These are phyloP conservation scores for Xiphophorus birchmanni DNA, from an alignment of 2,797 vertebrate genomes.

Conservation along the genomic window DNA sequence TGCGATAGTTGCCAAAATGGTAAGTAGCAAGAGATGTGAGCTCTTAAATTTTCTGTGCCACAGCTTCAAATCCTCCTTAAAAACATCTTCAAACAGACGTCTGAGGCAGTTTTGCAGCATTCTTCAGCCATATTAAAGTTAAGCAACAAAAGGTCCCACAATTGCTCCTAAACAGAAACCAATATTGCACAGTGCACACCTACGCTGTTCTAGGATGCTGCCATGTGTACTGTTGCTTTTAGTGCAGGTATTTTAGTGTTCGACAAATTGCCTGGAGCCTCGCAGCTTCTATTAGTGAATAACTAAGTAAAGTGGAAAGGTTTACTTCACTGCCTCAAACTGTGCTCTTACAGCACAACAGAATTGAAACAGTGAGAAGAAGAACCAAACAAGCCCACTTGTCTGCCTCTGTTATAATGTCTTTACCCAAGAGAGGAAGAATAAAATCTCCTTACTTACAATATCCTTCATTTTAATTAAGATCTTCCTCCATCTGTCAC, in stretches of 20 bases:
- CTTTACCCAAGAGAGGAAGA: conserved; percentile 28
- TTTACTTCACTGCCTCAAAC: conserved; percentile 18
- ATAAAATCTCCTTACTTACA: conserved; percentile 5
- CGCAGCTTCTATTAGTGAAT: conserved; percentile 7
- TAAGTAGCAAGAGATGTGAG: conserved; percentile 1
- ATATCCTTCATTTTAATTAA: conserved; percentile 4
- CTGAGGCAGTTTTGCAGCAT: conserved; percentile 21
- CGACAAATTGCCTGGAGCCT: conserved; percentile 4
- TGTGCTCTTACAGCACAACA: conserved; percentile 67
- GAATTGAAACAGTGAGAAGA: conserved; percentile 46
- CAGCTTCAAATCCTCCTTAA: conserved; percentile 17
- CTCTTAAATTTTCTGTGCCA: conserved; percentile 20
- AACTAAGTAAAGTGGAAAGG: not conserved
- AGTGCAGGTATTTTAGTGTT: conserved; percentile 25
- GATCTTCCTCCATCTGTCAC: conserved; percentile 6
- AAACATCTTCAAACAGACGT: conserved; percentile 22
- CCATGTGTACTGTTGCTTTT: not conserved
- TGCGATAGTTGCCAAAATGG: not conserved
- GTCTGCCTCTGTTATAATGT: conserved; percentile 53
- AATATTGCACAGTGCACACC: conserved; percentile 3
- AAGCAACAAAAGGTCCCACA: conserved; percentile 6
- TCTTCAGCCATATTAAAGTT: conserved; percentile 15
- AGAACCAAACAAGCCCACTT: conserved; percentile 72
- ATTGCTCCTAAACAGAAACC: conserved; percentile 1
- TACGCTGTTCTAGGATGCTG: conserved; percentile 6